Evolutionary conservation across 1,140 invertebrate genomes (phyloP).

Genomic region (Periplaneta americana): DNA sequence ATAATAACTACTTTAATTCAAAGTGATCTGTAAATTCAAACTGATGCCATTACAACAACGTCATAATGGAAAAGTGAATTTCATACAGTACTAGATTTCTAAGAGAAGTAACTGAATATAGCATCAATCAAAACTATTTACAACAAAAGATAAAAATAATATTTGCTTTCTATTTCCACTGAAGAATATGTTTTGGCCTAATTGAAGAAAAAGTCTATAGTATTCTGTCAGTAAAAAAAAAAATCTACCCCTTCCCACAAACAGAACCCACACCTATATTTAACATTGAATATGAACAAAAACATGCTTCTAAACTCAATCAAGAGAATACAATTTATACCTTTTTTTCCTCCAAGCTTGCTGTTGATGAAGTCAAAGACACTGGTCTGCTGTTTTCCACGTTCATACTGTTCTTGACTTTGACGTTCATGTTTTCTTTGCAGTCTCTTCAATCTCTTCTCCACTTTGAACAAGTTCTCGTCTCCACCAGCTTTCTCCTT

Average conservation of each 20-base stretch:
- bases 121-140: too few species aligned
- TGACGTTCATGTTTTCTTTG: slow-evolving; percentile 56
- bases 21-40: too few species aligned
- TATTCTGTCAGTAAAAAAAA: neutral
- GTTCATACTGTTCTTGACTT: slow-evolving; percentile 53
- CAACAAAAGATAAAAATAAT: too few species aligned
- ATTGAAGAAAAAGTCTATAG: too few species aligned
- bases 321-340: neutral
- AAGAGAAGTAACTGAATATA: too few species aligned
- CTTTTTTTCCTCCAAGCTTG: slow-evolving; percentile 40
- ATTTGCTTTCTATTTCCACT: too few species aligned
- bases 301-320: neutral
- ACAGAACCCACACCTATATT: neutral
- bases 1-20: too few species aligned
- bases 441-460: slow-evolving; percentile 58
- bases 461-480: slow-evolving; percentile 63
- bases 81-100: too few species aligned
- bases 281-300: neutral
- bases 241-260: neutral
- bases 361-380: slow-evolving; percentile 82
- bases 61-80: too few species aligned
- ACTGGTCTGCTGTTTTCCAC: slow-evolving; percentile 49
- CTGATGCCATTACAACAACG: too few species aligned
- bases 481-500: slow-evolving; percentile 61
- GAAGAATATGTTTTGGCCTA: too few species aligned